Conservation (phyloP, 2,888 invertebrate species). For the Ernsta delagoae region DNA sequence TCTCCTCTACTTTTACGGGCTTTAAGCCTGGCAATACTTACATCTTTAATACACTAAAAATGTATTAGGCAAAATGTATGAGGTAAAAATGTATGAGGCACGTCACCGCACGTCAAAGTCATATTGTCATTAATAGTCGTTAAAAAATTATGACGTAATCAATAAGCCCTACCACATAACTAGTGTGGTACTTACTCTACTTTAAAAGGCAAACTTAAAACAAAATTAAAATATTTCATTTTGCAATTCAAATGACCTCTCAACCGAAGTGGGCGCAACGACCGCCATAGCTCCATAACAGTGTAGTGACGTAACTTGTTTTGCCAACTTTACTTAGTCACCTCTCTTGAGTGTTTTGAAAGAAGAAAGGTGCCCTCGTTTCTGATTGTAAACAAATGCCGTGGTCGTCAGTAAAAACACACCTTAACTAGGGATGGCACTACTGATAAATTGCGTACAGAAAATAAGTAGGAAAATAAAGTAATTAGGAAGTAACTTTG, state of each 20-base stretch:
- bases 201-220: slow-evolving; percentile 22
- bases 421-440: slow-evolving; percentile 2
- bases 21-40: too few relatives aligned
- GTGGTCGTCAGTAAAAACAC: slow-evolving; percentile 2
- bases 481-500: too few relatives aligned
- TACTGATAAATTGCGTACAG: neutral
- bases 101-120: too few relatives aligned
- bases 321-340: slow-evolving; percentile 73
- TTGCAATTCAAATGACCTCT: slow-evolving; percentile 30
- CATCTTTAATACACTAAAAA: too few relatives aligned
- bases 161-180: too few relatives aligned
- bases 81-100: too few relatives aligned
- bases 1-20: too few relatives aligned
- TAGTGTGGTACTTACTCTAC: too few relatives aligned
- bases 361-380: slow-evolving; percentile 73
- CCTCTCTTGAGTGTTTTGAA: slow-evolving; percentile 66
- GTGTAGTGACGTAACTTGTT: slow-evolving; percentile 72
- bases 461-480: too few relatives aligned
- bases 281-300: slow-evolving; percentile 42
- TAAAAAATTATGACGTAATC: too few relatives aligned
- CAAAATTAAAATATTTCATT: slow-evolving; percentile 26
- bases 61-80: too few relatives aligned
- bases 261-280: slow-evolving; percentile 40
- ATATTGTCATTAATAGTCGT: too few relatives aligned
- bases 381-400: slow-evolving; percentile 68